Conservation (phyloP, 2,888 invertebrate genomes). For the Pantelozetes paolii region DNA sequence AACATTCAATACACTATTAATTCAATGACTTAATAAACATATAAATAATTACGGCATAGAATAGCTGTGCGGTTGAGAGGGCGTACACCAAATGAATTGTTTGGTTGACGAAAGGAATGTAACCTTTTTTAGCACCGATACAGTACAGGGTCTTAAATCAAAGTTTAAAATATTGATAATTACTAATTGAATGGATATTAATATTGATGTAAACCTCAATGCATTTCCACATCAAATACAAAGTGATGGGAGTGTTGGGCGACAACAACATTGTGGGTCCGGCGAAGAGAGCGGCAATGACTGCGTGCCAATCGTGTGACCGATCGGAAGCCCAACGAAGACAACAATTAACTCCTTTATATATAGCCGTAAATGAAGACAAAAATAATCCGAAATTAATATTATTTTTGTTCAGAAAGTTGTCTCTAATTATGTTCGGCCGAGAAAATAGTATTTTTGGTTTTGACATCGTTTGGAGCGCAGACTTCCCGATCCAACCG, state of each 20-base stretch:
- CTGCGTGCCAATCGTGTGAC: slow-evolving; percentile 63
- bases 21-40: not conserved
- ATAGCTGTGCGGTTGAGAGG: slow-evolving; percentile 34
- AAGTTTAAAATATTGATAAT: not conserved
- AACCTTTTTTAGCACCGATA: slow-evolving; percentile 27
- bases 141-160: slow-evolving; percentile 5
- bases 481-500: slow-evolving; percentile 53
- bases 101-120: not conserved
- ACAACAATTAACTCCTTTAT: slow-evolving; percentile 61
- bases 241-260: slow-evolving; percentile 71
- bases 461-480: not conserved
- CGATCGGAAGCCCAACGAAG: slow-evolving; percentile 61
- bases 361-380: slow-evolving; percentile 37
- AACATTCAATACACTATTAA: slow-evolving; percentile 18
- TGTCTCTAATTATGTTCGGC: not conserved
- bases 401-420: slow-evolving; percentile 35
- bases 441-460: not conserved
- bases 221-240: slow-evolving; percentile 76
- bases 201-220: slow-evolving; percentile 61
- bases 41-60: slow-evolving; percentile 39
- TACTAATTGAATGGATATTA: too few species aligned
- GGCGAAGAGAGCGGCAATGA: slow-evolving; percentile 67
- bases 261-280: slow-evolving; percentile 68
- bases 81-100: slow-evolving; percentile 33
- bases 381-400: slow-evolving; percentile 37